Percentiles rank a stretch among this genome's conserved stretches.
Conservation (phyloP, 2,797 vertebrate species). For the Dallia pectoralis region DNA sequence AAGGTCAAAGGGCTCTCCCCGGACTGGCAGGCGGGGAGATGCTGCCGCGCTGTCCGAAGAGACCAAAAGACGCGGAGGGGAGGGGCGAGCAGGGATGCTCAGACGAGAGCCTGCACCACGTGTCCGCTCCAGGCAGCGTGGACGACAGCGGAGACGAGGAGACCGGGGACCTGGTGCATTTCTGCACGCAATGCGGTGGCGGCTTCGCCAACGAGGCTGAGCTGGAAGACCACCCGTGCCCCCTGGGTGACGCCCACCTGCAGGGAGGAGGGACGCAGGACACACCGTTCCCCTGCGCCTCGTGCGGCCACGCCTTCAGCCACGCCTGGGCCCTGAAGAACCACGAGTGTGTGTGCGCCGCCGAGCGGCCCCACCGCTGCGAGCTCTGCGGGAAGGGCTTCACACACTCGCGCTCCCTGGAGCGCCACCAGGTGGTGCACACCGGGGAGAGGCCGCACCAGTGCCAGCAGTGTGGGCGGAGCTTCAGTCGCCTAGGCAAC, state of each 20-base stretch:
- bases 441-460: slow-evolving; percentile 87
- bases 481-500: slow-evolving; percentile 94
- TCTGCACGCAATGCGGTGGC: slow-evolving; percentile 75
- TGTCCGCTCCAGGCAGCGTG: slow-evolving; percentile 68
- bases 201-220: slow-evolving; percentile 69
- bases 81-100: slow-evolving; percentile 65
- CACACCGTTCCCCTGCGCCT: slow-evolving; percentile 84
- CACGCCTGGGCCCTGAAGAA: slow-evolving; percentile 91
- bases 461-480: slow-evolving; percentile 92
- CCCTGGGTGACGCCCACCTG: slow-evolving; percentile 77
- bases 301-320: slow-evolving; percentile 88
- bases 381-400: slow-evolving; percentile 93
- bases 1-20: slow-evolving; percentile 43
- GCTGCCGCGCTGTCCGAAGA: slow-evolving; percentile 71
- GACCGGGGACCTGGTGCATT: slow-evolving; percentile 65
- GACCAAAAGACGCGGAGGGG: slow-evolving; percentile 65
- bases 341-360: slow-evolving; percentile 88
- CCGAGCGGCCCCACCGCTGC: slow-evolving; percentile 91
- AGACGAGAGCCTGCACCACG: slow-evolving; percentile 65
- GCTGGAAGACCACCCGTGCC: slow-evolving; percentile 75
- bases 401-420: slow-evolving; percentile 92
- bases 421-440: slow-evolving; percentile 96
- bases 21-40: slow-evolving; percentile 63
- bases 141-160: slow-evolving; percentile 64
- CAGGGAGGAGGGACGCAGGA: slow-evolving; percentile 83